Conservation (phyloP, 1,140 invertebrate genomes). For the Drosophila pachea region DNA sequence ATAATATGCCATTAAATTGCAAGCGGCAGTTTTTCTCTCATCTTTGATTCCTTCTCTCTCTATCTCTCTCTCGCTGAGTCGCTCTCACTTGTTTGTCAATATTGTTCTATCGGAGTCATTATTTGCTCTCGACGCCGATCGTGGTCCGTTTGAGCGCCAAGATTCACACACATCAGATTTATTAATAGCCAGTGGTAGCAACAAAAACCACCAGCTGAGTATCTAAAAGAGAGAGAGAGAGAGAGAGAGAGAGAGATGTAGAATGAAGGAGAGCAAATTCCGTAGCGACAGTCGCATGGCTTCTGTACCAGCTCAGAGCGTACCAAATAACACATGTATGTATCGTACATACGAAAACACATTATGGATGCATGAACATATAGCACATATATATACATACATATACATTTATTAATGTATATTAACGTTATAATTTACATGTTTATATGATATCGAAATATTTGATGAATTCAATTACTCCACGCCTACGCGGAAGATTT, state of each 20-base stretch:
- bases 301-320: conserved; percentile 51
- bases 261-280: conserved; percentile 41
- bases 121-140: conserved; percentile 22
- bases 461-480: conserved; percentile 18
- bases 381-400: background rate
- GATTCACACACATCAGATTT: conserved; percentile 73
- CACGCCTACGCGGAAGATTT: conserved; percentile 24
- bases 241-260: no score
- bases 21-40: conserved; percentile 3
- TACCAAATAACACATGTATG: background rate
- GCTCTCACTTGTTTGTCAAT: background rate
- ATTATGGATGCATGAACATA: background rate
- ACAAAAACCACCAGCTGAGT: conserved; percentile 40
- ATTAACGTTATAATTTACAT: conserved; percentile 26
- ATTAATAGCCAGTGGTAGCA: conserved; percentile 60
- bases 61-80: background rate
- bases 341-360: background rate
- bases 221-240: conserved; percentile 25
- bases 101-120: conserved; percentile 1
- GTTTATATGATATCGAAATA: conserved; percentile 11
- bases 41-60: background rate
- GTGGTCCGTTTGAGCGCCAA: conserved; percentile 24
- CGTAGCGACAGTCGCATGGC: conserved; percentile 59
- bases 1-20: conserved; percentile 24
- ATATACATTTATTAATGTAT: background rate